Evolutionary conservation across 1,140 invertebrate genomes (phyloP), one percentile per base, ranked within the genome.

Genomic region (Drosophila arizonae): DNA sequence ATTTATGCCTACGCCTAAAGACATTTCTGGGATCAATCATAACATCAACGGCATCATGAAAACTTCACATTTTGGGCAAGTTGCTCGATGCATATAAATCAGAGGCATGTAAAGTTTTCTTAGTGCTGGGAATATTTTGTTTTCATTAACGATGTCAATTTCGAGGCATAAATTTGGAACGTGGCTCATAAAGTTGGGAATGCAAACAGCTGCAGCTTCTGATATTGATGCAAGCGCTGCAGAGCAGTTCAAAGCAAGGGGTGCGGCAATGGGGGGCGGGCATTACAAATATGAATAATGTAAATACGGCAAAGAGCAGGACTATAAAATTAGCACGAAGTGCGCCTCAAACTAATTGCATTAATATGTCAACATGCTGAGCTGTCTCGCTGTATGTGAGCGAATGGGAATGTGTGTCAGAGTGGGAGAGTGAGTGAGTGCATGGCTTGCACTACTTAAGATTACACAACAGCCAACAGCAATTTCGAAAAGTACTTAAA

Each of bases 401-500:
- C 41, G 45, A 26, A 28, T 48, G 55, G 10, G 30, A n/a, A 4
- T 33, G 26, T 10, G 11, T 17, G 56, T 60, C 48, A 33, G 57
- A 41, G 56, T 60, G 39, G 26, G 57, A 36, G 54, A 46, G 46
- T 67, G 73, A 13, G 43, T 86, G 81, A 82, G 79, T 76, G 79
- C 82, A 82, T 76, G 79, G 72, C 36, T 39, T 82, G 79, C 76
- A 88, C 81, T 87, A 87, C 82, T 87, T 88, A 87, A 77, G 82
- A 87, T 87, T 87, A 87, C 82, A 79, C 76, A 87, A 87, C 79
- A 81, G 85, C 76, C 81, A 62, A 48, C 72, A 70, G 67, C 48
- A 87, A 82, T 88, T 88, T 88, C 84, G 76, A 87, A 87, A 87
- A 87, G 82, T 87, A 87, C 82, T 87, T 87, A 87, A 87, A 87